Evolutionary conservation across 2,888 invertebrate genomes (phyloP).

Genomic region (Troilus luridus): DNA sequence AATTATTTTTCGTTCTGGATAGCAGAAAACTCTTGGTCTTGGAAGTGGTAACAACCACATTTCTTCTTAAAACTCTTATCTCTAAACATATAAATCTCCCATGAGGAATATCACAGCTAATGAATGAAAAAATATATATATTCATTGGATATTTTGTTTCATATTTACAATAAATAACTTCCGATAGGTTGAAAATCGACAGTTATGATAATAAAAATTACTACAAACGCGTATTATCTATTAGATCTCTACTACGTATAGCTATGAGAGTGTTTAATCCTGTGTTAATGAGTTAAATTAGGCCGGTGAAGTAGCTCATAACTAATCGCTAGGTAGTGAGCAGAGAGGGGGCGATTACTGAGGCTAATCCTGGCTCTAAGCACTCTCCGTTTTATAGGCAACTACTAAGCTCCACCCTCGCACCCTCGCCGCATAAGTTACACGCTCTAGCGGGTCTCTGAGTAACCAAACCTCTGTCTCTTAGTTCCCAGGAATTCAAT

Average conservation of each 20-base stretch:
- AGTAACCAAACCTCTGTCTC: not conserved
- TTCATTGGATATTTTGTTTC: too few species aligned
- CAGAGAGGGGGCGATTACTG: not conserved
- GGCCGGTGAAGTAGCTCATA: not conserved
- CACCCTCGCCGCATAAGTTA: not conserved
- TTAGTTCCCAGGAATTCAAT: not conserved
- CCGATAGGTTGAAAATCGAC: too few species aligned
- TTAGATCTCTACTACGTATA: not conserved
- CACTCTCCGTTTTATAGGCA: conserved; percentile 22
- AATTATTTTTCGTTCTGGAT: too few species aligned
- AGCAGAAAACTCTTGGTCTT: too few species aligned
- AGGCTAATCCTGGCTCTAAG: not conserved
- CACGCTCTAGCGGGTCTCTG: not conserved
- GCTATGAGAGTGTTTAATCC: not conserved
- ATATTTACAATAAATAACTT: too few species aligned
- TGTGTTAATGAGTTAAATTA: not conserved
- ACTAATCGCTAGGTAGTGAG: not conserved
- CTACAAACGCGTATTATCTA: not conserved
- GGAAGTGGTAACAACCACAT: too few species aligned
- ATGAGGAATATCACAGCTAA: too few species aligned
- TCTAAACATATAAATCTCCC: too few species aligned
- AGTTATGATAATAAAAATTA: too few species aligned
- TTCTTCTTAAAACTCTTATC: too few species aligned
- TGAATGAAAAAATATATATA: too few species aligned
- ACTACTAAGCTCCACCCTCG: not conserved